Base-by-base conservation (phyloP, 2,888 invertebrate species). In the Theretra japonica region DNA sequence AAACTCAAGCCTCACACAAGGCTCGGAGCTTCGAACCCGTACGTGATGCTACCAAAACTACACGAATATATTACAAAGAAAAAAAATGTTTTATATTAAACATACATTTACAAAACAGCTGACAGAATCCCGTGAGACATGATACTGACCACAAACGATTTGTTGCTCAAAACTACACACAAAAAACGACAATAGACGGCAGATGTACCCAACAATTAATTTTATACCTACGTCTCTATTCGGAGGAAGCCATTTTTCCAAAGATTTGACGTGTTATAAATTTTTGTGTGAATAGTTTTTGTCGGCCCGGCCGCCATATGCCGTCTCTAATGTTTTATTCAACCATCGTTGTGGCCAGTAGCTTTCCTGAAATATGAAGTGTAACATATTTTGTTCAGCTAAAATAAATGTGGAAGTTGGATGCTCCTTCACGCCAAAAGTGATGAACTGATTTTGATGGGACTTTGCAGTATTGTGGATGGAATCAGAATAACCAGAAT, bases 221-320 rank as follows among this genome's bases (percentile, higher is more conserved):
- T 91, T 91, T 88, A 92, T 90, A 90, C 85, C 83, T 85, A 86
- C 90, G 85, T 92, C 94, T 94, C 91, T 92, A 94, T 94, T 86
- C 75, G 80, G 82, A 93, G 93, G 94, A 93, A 93, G 87, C 91
- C 91, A 93, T 94, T 92, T 89, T 91, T 94, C 88, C 85, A 81
- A 87, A 87, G 86, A 91, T 93, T 90, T 93, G 93, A 93, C 93
- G 91, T 88, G 91, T 91, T 93, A 93, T 93, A 93, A 90, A 93
- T 93, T 93, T 92, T 89, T 88, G 88, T 88, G 84, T 83, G 86
- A 84, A 83, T 83, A 82, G 82, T 87, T 90, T 90, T 89, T 86
- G 83, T 84, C 79, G 81, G 78, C 80, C 80, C 80, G 82, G 77
- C 77, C 77, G 78, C 83, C 89, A 88, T 86, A 87, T 90, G 90